phyloP scores from a whole-genome alignment of 1,140 invertebrate species.

The Heliconius congener region DNA sequence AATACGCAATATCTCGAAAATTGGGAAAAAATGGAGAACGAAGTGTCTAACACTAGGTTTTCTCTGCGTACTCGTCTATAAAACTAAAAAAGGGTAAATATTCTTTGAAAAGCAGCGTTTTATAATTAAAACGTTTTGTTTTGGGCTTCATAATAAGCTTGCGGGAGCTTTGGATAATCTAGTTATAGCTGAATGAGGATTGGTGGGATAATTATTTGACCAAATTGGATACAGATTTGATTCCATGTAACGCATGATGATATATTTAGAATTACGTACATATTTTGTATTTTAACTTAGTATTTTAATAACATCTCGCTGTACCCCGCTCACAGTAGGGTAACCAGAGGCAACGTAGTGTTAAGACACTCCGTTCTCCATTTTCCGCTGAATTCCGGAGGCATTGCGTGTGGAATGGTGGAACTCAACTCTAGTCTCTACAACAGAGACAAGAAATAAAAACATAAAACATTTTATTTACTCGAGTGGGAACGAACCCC shows the following conservation, averaged over 20 bases:
- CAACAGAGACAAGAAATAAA: too few relatives aligned
- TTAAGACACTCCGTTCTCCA: too few relatives aligned
- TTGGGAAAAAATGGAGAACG: too few relatives aligned
- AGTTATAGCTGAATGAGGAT: conserved; percentile 4
- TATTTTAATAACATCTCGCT: background rate
- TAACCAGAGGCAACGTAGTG: too few relatives aligned
- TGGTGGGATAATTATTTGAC: conserved; percentile 5
- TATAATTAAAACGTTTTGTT: conserved; percentile 1
- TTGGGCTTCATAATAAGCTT: background rate
- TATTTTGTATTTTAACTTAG: background rate
- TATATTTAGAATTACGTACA: background rate
- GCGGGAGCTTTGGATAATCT: conserved; percentile 10
- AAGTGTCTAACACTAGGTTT: too few relatives aligned
- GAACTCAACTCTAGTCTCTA: too few relatives aligned
- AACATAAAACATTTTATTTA: too few relatives aligned
- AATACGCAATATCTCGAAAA: too few relatives aligned
- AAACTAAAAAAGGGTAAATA: background rate
- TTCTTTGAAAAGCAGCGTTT: background rate
- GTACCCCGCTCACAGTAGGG: background rate
- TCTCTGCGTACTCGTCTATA: too few relatives aligned
- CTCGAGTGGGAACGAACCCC: too few relatives aligned
- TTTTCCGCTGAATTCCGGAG: too few relatives aligned
- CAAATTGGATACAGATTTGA: conserved; percentile 12
- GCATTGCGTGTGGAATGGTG: background rate
- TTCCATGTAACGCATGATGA: background rate